Evolutionary conservation across 2,888 invertebrate species (phyloP).

Genomic region (Tipula confusa): DNA sequence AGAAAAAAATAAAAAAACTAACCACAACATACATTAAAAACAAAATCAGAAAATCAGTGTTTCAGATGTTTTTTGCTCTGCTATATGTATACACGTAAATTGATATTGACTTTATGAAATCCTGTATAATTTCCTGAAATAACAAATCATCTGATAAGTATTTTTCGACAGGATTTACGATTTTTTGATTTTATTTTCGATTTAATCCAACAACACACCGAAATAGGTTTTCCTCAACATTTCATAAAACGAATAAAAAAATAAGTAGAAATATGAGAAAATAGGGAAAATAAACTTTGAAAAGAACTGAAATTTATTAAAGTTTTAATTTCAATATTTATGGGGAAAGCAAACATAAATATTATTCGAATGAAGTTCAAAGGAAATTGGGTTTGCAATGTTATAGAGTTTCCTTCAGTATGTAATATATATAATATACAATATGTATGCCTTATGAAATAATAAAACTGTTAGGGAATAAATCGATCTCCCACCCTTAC

Average conservation of each 20-base stretch:
- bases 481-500: no score
- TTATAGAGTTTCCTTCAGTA: not conserved
- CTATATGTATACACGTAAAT: not conserved
- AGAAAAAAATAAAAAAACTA: not conserved
- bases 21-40: not conserved
- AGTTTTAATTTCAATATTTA: not conserved
- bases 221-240: constrained; percentile 25
- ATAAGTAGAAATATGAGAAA: not conserved
- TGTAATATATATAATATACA: no score
- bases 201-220: constrained; percentile 14
- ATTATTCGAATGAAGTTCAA: not conserved
- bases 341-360: not conserved
- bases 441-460: no score
- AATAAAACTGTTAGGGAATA: no score
- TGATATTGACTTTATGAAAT: constrained; percentile 25
- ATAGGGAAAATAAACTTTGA: not conserved
- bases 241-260: not conserved
- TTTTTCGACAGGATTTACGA: constrained; percentile 25
- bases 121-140: constrained; percentile 25
- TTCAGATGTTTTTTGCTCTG: not conserved
- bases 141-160: constrained; percentile 25
- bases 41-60: not conserved
- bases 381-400: not conserved
- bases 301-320: not conserved
- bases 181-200: constrained; percentile 20